phyloP scores from a whole-genome alignment of 2,888 invertebrate genomes.

The Drepanosiphum platanoidis region DNA sequence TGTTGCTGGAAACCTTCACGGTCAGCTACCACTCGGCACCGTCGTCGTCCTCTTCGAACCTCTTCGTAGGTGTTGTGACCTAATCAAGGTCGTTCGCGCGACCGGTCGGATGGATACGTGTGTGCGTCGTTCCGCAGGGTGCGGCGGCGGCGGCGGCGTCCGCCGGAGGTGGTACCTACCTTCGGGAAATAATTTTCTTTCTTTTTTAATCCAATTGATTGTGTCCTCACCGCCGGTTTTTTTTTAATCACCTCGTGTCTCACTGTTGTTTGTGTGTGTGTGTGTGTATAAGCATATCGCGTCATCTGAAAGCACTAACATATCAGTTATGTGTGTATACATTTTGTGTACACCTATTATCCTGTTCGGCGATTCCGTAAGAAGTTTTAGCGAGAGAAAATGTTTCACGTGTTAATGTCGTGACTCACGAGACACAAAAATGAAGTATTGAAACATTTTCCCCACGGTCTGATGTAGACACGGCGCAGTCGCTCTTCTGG shows the following conservation, averaged over 20 bases:
- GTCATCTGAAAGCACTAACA: no score
- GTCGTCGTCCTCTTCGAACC: constrained; percentile 35
- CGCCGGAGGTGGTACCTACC: constrained; percentile 2
- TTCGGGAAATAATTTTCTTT: constrained; percentile 36
- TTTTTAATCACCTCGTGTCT: no score
- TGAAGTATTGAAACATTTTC: background rate
- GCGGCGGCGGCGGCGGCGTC: background rate
- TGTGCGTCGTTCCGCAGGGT: background rate
- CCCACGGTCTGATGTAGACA: background rate
- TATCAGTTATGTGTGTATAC: no score
- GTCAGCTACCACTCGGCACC: constrained; percentile 36
- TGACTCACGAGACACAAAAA: no score
- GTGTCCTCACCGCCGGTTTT: background rate
- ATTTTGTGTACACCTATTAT: background rate
- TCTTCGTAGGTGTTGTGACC: constrained; percentile 56
- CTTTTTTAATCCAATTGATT: background rate
- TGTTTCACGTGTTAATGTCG: background rate
- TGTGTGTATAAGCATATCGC: no score
- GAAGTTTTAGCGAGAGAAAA: background rate
- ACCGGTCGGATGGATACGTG: constrained; percentile 28
- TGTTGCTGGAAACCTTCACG: constrained; percentile 56
- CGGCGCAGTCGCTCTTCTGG: background rate
- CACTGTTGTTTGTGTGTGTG: no score
- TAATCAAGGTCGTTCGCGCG: constrained; percentile 60
- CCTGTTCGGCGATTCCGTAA: background rate